Evolutionary conservation across 92 coral and sea anemone species (phyloP).

Genomic region (Hydrozoanthus gracilis): DNA sequence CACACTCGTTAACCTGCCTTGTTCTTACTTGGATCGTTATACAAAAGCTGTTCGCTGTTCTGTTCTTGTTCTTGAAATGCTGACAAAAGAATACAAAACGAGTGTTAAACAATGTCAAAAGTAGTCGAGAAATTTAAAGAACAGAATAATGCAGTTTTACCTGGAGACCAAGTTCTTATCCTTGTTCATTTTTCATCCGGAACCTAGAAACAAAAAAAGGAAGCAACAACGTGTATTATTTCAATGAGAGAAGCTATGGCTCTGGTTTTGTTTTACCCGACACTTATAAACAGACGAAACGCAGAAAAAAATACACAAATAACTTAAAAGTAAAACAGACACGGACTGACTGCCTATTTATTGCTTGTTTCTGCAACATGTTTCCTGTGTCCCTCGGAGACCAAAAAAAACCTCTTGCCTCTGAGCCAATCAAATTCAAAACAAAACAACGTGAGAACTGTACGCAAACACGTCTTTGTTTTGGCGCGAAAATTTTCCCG

Average conservation of each 20-base stretch:
- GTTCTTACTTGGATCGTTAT: no score
- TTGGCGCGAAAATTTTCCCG: no score
- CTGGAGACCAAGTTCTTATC: not conserved
- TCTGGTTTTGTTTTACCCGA: not conserved
- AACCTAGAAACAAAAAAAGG: not conserved
- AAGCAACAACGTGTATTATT: not conserved
- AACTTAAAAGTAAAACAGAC: not conserved
- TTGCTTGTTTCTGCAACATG: no score
- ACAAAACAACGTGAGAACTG: no score
- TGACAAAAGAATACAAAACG: not conserved
- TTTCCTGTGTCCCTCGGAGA: no score
- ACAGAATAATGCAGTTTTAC: not conserved
- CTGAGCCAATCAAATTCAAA: no score
- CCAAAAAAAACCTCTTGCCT: no score
- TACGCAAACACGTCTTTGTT: no score
- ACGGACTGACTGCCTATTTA: no score
- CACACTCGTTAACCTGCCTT: no score
- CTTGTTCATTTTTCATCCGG: conserved; percentile 6
- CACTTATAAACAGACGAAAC: not conserved
- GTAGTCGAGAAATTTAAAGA: not conserved
- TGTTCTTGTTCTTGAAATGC: not conserved
- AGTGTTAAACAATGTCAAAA: not conserved
- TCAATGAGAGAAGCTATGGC: not conserved
- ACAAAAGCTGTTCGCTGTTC: no score
- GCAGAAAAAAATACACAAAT: not conserved